A percentile compares a stretch with the other conserved stretches of the same genome.
phyloP scores from a whole-genome alignment of 2,113 vertebrate species.

The Melanerpes aurifrons region DNA sequence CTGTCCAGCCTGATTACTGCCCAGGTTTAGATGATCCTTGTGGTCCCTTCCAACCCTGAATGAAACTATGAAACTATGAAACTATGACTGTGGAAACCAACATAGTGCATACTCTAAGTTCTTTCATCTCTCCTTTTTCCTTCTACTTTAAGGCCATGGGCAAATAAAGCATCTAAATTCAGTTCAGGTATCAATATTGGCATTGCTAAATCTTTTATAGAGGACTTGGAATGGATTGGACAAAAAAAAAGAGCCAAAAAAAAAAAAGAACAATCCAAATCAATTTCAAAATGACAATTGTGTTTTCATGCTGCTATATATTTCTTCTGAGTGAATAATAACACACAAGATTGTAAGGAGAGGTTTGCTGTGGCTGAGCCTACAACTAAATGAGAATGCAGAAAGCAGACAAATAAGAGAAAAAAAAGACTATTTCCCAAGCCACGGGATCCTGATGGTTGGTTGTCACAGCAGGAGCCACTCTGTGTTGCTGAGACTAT shows the following conservation, averaged over 20 bases:
- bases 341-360: neutral
- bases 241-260: neutral
- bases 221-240: neutral
- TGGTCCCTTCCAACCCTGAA: no score
- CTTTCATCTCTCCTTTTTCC: neutral
- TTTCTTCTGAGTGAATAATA: slow-evolving; percentile 1
- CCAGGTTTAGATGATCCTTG: no score
- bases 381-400: neutral
- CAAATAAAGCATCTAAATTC: neutral
- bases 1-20: no score
- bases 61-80: no score
- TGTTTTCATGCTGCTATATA: neutral
- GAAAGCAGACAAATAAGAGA: neutral
- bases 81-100: neutral
- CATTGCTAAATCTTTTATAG: neutral
- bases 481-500: neutral
- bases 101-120: fast-evolving
- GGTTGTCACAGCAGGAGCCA: slow-evolving; percentile 26
- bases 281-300: neutral
- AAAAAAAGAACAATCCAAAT: neutral
- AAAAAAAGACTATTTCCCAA: slow-evolving; percentile 16
- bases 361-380: neutral
- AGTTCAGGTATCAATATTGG: neutral
- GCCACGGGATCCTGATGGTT: neutral
- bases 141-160: neutral